Evolutionary conservation across 1,140 invertebrate species (phyloP).

Genomic region (Gryon sp.): DNA sequence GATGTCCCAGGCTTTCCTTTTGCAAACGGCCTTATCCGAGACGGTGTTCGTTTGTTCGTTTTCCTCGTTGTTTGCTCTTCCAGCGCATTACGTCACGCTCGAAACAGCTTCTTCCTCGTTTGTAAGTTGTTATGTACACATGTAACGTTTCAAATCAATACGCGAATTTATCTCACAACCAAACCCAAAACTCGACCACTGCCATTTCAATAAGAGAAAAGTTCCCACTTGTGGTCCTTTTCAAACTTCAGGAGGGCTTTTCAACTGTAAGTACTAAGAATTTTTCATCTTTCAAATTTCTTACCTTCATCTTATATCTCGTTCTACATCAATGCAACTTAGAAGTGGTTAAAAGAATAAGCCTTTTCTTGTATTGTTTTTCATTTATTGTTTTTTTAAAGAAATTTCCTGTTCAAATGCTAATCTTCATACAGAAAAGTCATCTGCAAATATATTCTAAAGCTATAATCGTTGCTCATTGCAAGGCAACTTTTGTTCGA

Average conservation of each 20-base stretch:
- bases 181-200: slow-evolving; percentile 38
- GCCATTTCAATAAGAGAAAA: slow-evolving; percentile 36
- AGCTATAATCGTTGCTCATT: slow-evolving; percentile 38
- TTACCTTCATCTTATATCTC: slow-evolving; percentile 4
- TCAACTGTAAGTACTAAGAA: slow-evolving; percentile 21
- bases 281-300: slow-evolving; percentile 30
- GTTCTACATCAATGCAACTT: neutral
- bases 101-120: slow-evolving; percentile 50
- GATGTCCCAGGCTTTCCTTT: slow-evolving; percentile 67
- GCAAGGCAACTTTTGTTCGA: slow-evolving; percentile 25
- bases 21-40: slow-evolving; percentile 40
- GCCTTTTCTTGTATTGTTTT: slow-evolving; percentile 35
- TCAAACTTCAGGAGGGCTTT: slow-evolving; percentile 41
- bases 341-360: slow-evolving; percentile 35
- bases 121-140: slow-evolving; percentile 60
- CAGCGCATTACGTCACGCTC: slow-evolving; percentile 24
- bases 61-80: slow-evolving; percentile 40
- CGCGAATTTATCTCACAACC: slow-evolving; percentile 45
- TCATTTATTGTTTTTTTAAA: too few species aligned
- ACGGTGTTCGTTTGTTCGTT: slow-evolving; percentile 50
- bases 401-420: slow-evolving; percentile 45
- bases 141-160: slow-evolving; percentile 56
- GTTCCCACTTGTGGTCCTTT: slow-evolving; percentile 29
- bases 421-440: slow-evolving; percentile 38
- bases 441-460: slow-evolving; percentile 1